These are phyloP conservation scores for Drosophila nannoptera DNA, from an alignment of 1,140 invertebrate species.

Conservation along the genomic window DNA sequence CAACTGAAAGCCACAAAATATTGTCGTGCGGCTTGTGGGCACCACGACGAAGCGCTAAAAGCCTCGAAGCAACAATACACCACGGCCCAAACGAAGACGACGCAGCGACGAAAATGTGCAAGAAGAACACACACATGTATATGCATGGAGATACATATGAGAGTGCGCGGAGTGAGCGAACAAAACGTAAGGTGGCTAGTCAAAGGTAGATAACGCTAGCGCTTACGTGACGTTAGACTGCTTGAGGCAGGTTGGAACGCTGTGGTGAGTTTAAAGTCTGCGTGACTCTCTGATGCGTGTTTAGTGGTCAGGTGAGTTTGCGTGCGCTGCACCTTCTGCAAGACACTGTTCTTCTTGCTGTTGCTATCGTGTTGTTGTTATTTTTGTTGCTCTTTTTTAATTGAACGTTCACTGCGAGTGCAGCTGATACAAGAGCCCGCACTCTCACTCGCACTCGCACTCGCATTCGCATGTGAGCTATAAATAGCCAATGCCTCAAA, in stretches of 20 bases:
- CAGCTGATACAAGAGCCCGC: constrained; percentile 41
- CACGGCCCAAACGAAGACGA: constrained; percentile 4
- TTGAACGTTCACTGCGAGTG: constrained; percentile 49
- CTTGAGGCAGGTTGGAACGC: constrained; percentile 63
- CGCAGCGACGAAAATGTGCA: constrained; percentile 27
- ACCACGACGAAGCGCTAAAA: constrained; percentile 41
- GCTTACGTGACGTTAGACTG: constrained; percentile 35
- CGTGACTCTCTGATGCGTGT: constrained; percentile 15
- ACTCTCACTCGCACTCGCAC: constrained; percentile 25
- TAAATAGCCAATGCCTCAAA: constrained; percentile 54
- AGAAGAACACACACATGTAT: constrained; percentile 1
- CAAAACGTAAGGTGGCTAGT: constrained; percentile 20
- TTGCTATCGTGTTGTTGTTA: constrained; percentile 37
- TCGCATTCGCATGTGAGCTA: constrained; percentile 33
- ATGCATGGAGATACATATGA: constrained; percentile 9
- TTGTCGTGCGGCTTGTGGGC: constrained; percentile 51
- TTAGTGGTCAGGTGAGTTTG: constrained; percentile 60
- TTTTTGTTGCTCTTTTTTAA: constrained; percentile 45
- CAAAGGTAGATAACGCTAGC: constrained; percentile 10
- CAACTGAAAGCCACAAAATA: constrained; percentile 58
- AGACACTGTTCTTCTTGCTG: constrained; percentile 29
- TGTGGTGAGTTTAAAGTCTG: constrained; percentile 44
- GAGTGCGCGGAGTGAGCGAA: constrained; percentile 22
- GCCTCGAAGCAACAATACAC: constrained; percentile 20
- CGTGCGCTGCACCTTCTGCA: constrained; percentile 54